Evolutionary conservation across 2,888 invertebrate species (phyloP).

Genomic region (Pristionchus fissidentatus): DNA sequence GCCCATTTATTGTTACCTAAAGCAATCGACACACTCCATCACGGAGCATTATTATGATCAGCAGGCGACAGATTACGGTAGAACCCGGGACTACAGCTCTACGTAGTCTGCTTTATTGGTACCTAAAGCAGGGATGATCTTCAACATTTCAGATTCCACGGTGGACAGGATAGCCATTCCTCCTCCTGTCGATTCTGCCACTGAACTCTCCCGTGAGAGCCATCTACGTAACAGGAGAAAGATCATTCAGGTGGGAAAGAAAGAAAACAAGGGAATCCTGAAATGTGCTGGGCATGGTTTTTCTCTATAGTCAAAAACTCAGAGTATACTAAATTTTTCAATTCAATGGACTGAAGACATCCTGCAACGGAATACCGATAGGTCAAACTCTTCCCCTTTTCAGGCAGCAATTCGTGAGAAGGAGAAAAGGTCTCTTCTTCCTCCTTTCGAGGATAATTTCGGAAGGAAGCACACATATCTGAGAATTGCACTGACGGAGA

Average conservation of each 20-base stretch:
- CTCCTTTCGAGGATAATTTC: constrained; percentile 84
- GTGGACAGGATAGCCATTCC: background rate
- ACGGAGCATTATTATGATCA: too few relatives aligned
- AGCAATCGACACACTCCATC: too few relatives aligned
- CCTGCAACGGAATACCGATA: background rate
- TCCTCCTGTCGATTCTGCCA: background rate
- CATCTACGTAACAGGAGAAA: background rate
- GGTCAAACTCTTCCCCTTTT: background rate
- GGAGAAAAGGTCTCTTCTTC: background rate
- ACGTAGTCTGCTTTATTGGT: too few relatives aligned
- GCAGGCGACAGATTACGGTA: too few relatives aligned
- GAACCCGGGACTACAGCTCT: too few relatives aligned
- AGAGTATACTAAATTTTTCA: too few relatives aligned
- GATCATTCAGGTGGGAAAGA: background rate
- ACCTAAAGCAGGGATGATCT: background rate
- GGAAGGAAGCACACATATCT: constrained; percentile 92
- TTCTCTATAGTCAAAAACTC: too few relatives aligned
- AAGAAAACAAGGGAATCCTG: background rate
- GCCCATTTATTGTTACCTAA: too few relatives aligned
- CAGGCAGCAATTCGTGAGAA: constrained; percentile 13
- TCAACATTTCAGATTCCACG: background rate
- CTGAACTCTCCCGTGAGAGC: constrained; percentile 33
- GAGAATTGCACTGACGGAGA: constrained; percentile 94
- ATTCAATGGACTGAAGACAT: background rate
- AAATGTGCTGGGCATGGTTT: background rate